phyloP scores from a whole-genome alignment of 2,797 vertebrate species.

The Phaenicophaeus curvirostris region DNA sequence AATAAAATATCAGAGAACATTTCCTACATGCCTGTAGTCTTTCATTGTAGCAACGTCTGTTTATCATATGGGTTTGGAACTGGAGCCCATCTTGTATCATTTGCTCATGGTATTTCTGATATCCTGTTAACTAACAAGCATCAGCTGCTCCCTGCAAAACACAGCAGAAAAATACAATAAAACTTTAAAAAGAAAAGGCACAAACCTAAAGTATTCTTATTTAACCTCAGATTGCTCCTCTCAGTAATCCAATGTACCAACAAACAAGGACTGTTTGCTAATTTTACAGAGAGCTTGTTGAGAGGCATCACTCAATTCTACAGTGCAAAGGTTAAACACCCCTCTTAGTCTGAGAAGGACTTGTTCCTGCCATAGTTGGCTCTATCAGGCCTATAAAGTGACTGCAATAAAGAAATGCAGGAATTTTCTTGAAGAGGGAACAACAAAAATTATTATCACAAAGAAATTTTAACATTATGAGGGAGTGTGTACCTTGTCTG shows the following conservation, averaged over 20 bases:
- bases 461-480: neutral
- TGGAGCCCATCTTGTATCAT: constrained; percentile 57
- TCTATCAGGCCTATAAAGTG: neutral
- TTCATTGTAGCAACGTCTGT: constrained; percentile 66
- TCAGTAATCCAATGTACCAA: neutral
- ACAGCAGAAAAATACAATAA: neutral
- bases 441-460: neutral
- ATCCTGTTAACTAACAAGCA: constrained; percentile 72
- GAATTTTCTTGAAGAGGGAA: neutral
- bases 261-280: neutral
- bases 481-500: fast-evolving
- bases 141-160: constrained; percentile 69
- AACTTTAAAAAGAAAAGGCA: neutral
- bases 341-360: neutral
- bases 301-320: neutral
- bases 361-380: neutral
- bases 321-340: neutral
- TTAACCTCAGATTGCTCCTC: neutral
- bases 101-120: constrained; percentile 60
- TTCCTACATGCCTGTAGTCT: constrained; percentile 76
- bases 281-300: neutral
- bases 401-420: neutral
- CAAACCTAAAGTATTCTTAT: neutral
- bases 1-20: neutral
- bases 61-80: constrained; percentile 42